Percentiles rank a stretch among this genome's conserved stretches.
phyloP scores from a whole-genome alignment of 2,113 vertebrate species.

The Scatophagus argus region DNA sequence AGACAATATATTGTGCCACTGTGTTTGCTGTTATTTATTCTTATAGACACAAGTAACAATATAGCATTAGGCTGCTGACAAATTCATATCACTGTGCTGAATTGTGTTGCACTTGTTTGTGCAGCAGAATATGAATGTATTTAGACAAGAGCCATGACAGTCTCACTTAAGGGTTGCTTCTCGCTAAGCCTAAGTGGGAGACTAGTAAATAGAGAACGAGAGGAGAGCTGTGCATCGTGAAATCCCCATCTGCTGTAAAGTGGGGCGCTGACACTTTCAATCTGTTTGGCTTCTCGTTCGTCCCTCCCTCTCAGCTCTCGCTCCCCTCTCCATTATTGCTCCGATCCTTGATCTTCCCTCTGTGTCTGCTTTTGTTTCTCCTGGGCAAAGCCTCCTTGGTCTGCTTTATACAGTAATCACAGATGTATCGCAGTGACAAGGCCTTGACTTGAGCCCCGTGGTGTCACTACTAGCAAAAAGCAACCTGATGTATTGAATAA shows the following conservation, averaged over 20 bases:
- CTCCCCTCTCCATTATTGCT: slow-evolving; percentile 53
- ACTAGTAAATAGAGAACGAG: slow-evolving; percentile 74
- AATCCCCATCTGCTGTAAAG: slow-evolving; percentile 79
- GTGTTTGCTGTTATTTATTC: slow-evolving; percentile 55
- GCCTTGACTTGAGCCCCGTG: slow-evolving; percentile 39
- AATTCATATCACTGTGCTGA: slow-evolving; percentile 45
- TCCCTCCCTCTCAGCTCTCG: slow-evolving; percentile 45
- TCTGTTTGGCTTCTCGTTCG: slow-evolving; percentile 62
- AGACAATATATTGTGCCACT: not conserved
- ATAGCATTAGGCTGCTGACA: slow-evolving; percentile 43
- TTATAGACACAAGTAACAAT: slow-evolving; percentile 46
- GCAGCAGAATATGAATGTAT: slow-evolving; percentile 54
- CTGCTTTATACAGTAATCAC: slow-evolving; percentile 58
- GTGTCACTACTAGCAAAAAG: slow-evolving; percentile 35
- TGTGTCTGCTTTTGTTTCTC: slow-evolving; percentile 61
- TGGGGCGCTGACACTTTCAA: slow-evolving; percentile 76
- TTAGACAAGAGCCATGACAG: slow-evolving; percentile 57
- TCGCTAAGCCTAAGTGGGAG: slow-evolving; percentile 71
- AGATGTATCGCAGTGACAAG: slow-evolving; percentile 44
- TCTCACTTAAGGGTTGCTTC: slow-evolving; percentile 66
- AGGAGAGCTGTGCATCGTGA: slow-evolving; percentile 67
- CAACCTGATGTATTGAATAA: slow-evolving; percentile 27
- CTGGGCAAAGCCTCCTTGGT: slow-evolving; percentile 39
- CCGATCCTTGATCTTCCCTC: slow-evolving; percentile 60
- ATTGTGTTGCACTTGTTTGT: slow-evolving; percentile 54